Evolutionary conservation across 53 echinoderm and acorn worm genomes (phyloP).

Genomic region (Henricia sp.): DNA sequence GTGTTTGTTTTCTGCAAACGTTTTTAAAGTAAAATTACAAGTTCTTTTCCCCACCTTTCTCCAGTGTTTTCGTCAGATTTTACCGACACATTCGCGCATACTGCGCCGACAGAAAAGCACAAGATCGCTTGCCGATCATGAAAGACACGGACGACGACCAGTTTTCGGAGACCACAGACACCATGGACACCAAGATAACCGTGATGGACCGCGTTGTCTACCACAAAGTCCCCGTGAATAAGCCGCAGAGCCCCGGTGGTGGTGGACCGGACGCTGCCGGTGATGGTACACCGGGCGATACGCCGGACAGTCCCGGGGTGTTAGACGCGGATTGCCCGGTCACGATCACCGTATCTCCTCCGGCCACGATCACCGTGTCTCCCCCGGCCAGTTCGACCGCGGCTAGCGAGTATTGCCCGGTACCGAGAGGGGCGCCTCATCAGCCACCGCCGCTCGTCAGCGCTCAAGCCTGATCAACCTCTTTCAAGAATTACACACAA

Average conservation of each 20-base stretch:
- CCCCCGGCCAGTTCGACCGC: too few relatives aligned
- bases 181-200: neutral
- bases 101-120: slow-evolving; percentile 14
- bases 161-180: neutral
- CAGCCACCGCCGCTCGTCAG: too few relatives aligned
- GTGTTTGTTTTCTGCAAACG: too few relatives aligned
- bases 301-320: neutral
- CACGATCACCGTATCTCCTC: neutral
- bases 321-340: neutral
- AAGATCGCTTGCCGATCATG: neutral
- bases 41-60: too few relatives aligned
- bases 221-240: neutral
- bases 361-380: too few relatives aligned
- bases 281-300: slow-evolving; percentile 8
- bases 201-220: neutral
- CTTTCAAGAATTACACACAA: too few relatives aligned
- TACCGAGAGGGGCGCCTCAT: too few relatives aligned
- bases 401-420: too few relatives aligned
- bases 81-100: neutral
- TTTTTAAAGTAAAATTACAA: too few relatives aligned
- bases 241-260: neutral
- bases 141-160: slow-evolving; percentile 8
- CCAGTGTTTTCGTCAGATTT: neutral
- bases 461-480: too few relatives aligned
- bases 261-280: neutral